Base-by-base conservation (phyloP, 2,113 vertebrate species). In the Antigone vipio region DNA sequence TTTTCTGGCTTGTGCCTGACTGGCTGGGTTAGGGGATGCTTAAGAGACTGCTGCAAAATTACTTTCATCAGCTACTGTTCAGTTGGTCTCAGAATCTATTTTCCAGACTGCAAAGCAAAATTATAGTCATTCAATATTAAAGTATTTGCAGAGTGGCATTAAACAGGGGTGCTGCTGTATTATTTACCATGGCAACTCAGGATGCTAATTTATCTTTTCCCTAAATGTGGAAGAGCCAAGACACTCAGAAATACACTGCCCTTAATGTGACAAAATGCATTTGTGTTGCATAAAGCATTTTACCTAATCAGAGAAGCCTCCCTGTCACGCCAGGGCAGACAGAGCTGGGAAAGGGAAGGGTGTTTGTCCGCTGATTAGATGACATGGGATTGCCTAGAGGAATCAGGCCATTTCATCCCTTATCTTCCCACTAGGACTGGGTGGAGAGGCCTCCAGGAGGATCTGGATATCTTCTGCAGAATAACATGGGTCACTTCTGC, bases 131-230 rank as follows among this genome's bases (percentile, higher is more conserved):
- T 94, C 66, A 68, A 32, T 59, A 91, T 72, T 42, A 34, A 92
- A 84, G 66, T 69, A 84, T 88, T 92, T 84, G 87, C 85, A 79
- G 92, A 86, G 67, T 85, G 76, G 66, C 64, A 81, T 72, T 75
- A 76, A 90, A 56, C 32, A 93, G 72, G 80, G 69, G 75, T 69
- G 67, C 91, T 84, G 72, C 55, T 81, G 38, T 68, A 60, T 94
- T 93, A 88, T 77, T 94, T 94, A 34, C 95, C 92, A 85, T 95
- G 95, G 92, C 67, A 93, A 95, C 92, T 59, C 93, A 64, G 81
- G 80, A 82, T 88, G 78, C 87, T 90, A 32, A 73, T 95, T 92
- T 81, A 35, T 86, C 87, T 72, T 86, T 38, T 88, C 67, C n/a
- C 73, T 84, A 35, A 58, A 45, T 0, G 22, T 26, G 58, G 66